Conservation (phyloP, 2,113 vertebrate genomes). For the Sprattus sprattus region DNA sequence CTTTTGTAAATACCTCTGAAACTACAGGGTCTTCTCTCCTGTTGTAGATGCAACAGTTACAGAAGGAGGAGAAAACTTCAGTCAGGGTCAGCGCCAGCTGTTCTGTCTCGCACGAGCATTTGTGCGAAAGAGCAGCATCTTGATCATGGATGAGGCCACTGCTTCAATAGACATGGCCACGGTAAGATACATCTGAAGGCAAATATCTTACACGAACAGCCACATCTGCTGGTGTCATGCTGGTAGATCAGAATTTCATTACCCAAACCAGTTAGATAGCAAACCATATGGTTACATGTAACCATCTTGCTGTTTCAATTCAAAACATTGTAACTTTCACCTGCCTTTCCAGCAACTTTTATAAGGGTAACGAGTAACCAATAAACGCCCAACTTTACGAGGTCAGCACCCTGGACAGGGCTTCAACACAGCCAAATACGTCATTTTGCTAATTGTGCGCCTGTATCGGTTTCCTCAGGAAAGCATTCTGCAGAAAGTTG, state of each 20-base stretch:
- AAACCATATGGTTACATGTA: neutral
- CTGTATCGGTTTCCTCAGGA: conserved; percentile 72
- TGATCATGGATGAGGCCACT: conserved; percentile 99
- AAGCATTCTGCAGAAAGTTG: conserved; percentile 97
- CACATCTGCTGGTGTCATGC: neutral
- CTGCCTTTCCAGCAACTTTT: neutral
- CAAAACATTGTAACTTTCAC: neutral
- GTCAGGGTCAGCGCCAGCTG: conserved; percentile 93
- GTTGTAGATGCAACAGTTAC: conserved; percentile 88
- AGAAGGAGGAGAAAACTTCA: conserved; percentile 97
- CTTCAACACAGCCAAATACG: neutral
- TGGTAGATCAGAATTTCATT: no score
- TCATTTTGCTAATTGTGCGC: neutral
- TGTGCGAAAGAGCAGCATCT: conserved; percentile 96
- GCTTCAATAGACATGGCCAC: conserved; percentile 99
- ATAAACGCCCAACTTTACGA: neutral
- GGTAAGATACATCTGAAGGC: conserved; percentile 68
- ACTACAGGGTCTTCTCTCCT: neutral
- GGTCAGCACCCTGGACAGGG: conserved; percentile 6
- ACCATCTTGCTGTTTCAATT: neutral
- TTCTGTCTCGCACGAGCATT: conserved; percentile 96
- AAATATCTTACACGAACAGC: neutral
- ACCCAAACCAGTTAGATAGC: neutral
- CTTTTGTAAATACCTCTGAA: neutral
- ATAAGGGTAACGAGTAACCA: neutral